Conservation (phyloP, 2,888 invertebrate species). For the Acanthosepion pharaonis region DNA sequence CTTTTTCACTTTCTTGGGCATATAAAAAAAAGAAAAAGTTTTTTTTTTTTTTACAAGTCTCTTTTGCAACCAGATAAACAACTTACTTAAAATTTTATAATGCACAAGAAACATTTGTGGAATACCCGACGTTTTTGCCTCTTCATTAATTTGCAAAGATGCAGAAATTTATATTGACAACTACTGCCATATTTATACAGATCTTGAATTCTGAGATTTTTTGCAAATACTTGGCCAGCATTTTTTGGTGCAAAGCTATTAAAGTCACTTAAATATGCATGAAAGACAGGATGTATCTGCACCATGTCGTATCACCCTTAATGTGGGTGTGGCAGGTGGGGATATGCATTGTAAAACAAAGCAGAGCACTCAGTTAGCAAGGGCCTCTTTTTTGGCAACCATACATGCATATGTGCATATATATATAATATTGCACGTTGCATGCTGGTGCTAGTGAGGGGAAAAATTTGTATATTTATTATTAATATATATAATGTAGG, state of each 20-base stretch:
- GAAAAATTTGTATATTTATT: background rate
- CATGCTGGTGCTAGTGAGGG: background rate
- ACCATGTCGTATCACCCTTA: background rate
- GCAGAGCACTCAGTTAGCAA: background rate
- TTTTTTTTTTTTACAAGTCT: background rate
- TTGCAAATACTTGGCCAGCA: background rate
- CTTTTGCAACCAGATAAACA: background rate
- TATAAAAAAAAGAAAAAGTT: background rate
- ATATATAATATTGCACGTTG: background rate
- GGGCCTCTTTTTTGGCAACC: background rate
- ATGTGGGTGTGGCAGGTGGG: background rate
- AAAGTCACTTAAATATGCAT: background rate
- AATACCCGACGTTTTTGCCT: background rate
- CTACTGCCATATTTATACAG: background rate
- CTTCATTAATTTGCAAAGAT: too few species aligned
- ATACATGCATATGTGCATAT: background rate
- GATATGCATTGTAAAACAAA: background rate
- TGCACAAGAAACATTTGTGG: too few species aligned
- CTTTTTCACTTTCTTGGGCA: background rate
- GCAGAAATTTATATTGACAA: background rate
- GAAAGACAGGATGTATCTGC: background rate
- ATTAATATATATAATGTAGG: too few species aligned
- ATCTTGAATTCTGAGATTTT: background rate
- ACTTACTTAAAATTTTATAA: background rate
- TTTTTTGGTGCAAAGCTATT: background rate